phyloP scores from a whole-genome alignment of 2,113 vertebrate genomes.

The Solea senegalensis region DNA sequence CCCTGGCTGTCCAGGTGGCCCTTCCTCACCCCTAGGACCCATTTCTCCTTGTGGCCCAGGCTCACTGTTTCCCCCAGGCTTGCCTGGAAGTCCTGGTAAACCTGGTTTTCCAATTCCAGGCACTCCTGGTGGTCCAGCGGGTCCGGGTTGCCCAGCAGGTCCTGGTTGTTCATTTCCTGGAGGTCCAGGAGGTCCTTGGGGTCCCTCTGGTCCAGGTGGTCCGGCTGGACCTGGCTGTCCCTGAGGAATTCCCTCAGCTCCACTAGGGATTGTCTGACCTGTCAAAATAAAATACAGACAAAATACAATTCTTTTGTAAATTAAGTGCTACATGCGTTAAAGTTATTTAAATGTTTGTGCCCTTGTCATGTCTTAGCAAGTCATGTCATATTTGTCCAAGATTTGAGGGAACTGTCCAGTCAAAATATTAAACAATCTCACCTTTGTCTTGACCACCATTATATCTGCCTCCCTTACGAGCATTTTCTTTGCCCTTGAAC shows the following conservation, averaged over 20 bases:
- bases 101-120: slow-evolving; percentile 93
- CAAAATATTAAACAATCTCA: slow-evolving; percentile 55
- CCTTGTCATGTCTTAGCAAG: background rate
- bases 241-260: slow-evolving; percentile 88
- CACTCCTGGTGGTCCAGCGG: slow-evolving; percentile 85
- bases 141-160: slow-evolving; percentile 85
- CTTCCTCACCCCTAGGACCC: slow-evolving; percentile 87
- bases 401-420: background rate
- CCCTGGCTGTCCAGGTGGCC: slow-evolving; percentile 88
- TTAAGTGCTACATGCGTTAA: too few species aligned
- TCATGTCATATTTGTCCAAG: too few species aligned
- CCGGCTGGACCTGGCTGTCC: slow-evolving; percentile 85
- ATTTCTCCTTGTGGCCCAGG: slow-evolving; percentile 89
- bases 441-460: slow-evolving; percentile 87
- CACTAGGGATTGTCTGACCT: slow-evolving; percentile 87
- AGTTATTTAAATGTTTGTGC: too few species aligned
- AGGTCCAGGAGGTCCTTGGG: slow-evolving; percentile 86
- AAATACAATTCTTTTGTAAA: background rate
- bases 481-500: slow-evolving; percentile 87
- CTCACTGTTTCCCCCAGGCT: slow-evolving; percentile 88
- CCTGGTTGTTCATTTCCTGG: slow-evolving; percentile 87
- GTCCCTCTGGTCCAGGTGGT: slow-evolving; percentile 83
- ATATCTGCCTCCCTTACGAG: slow-evolving; percentile 82
- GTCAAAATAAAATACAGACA: slow-evolving; percentile 27
- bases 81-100: slow-evolving; percentile 91